Evolutionary conservation across 2,113 vertebrate species (phyloP), one percentile per base, ranked within the genome.

Genomic region (Heterochromis multidens): DNA sequence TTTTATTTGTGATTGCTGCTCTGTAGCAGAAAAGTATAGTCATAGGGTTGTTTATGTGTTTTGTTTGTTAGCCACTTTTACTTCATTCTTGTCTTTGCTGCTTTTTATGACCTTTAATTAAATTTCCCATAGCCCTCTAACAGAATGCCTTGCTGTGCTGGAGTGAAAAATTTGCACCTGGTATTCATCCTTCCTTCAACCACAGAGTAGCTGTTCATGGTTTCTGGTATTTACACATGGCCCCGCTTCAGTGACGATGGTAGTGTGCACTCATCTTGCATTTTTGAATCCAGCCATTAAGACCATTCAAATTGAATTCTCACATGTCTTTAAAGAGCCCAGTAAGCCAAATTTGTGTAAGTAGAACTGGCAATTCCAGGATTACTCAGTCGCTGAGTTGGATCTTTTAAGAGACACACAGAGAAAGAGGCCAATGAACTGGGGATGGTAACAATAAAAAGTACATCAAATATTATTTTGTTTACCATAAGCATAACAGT

Each of bases 191-290:
- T 43, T 67, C 3, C 1, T 14, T 67, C 16, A 25, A 17, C n/a
- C 63, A 27, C 37, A 46, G 37, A 67, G 37, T 25, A 21, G 23
- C 13, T 17, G 37, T 67, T 70, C 23, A 27, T 70, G 16, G 37
- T 70, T 70, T 19, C 16, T 1, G 63, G 63, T 67, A 10, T 10
- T 16, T 67, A 25, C 23, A 43, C n/a, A 16, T 0, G 35, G 62
- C 4, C 35, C 2, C 17, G 13, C 63, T 43, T 46, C 2, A 0
- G 63, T 70, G 40, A 27, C 1, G 5, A 46, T 70, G 40, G 65
- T 25, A 49, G 37, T 1, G n/a, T 17, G 37, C 65, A 12, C 5
- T 17, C 46, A 0, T 29, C 46, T 70, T 1, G 0, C 23, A 49
- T 4, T 1, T 29, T 49, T 72, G 25, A 72, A 49, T 49, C 40